A percentile compares a stretch with the other conserved stretches of the same genome.
phyloP scores from a whole-genome alignment of 2,888 invertebrate genomes.

The Andrena haemorrhoa region DNA sequence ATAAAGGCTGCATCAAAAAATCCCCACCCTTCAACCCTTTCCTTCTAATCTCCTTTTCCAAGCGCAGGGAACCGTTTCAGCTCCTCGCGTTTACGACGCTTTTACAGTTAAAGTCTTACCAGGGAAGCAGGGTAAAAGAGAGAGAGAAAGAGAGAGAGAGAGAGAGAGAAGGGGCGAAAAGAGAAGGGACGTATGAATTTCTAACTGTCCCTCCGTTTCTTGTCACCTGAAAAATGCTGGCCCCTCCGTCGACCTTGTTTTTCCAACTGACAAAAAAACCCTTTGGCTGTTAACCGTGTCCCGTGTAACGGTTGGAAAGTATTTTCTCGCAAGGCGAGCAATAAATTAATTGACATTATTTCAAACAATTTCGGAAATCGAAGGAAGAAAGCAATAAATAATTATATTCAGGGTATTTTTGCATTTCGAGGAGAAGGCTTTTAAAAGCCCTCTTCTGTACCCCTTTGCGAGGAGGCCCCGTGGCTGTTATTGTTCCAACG shows the following conservation, averaged over 20 bases:
- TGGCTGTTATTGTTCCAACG: constrained; percentile 11
- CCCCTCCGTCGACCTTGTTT: constrained; percentile 41
- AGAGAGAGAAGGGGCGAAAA: background rate
- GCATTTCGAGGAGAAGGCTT: background rate
- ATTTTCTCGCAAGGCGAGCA: too few relatives aligned
- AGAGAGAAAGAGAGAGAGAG: background rate
- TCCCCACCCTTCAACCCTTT: constrained; percentile 58
- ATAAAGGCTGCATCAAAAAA: constrained; percentile 61
- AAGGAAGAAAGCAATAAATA: constrained; percentile 35
- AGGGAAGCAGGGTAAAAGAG: background rate
- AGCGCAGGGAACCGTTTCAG: constrained; percentile 15
- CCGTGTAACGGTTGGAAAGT: too few relatives aligned
- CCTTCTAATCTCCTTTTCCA: constrained; percentile 62
- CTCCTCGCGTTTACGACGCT: constrained; percentile 47
- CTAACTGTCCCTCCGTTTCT: constrained; percentile 49
- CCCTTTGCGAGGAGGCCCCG: constrained; percentile 15
- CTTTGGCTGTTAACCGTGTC: too few relatives aligned
- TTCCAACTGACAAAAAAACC: background rate
- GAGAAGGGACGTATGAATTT: constrained; percentile 3
- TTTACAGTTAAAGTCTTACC: constrained; percentile 50
- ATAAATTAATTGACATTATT: too few relatives aligned
- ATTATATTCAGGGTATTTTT: constrained; percentile 1
- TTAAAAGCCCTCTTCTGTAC: constrained; percentile 11
- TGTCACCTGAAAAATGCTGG: background rate
- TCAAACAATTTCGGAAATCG: background rate